Evolutionary conservation across 2,113 vertebrate genomes (phyloP).

Genomic region (Cranoglanis bouderius): DNA sequence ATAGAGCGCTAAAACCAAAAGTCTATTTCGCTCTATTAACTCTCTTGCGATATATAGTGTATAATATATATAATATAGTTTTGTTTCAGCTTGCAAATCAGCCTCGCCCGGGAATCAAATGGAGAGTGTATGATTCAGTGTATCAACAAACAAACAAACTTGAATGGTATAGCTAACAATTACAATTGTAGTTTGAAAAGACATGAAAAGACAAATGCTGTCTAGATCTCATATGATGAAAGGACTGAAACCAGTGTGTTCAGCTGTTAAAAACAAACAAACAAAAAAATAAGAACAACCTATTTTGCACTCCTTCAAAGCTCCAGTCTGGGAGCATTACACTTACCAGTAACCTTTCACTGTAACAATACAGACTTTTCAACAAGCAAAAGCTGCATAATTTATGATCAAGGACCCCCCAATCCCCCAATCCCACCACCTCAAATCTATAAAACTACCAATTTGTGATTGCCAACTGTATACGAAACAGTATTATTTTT

Average conservation of each 20-base stretch:
- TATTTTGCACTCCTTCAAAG: background rate
- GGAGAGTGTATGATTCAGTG: background rate
- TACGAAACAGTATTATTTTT: background rate
- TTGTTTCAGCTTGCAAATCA: background rate
- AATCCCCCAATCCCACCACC: too few species aligned
- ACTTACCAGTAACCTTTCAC: background rate
- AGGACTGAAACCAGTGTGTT: background rate
- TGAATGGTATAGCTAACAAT: background rate
- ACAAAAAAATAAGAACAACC: background rate
- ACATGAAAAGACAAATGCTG: background rate
- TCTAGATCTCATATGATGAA: background rate
- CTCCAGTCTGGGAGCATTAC: background rate
- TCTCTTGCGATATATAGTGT: background rate
- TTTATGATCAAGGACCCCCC: background rate
- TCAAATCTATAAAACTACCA: background rate
- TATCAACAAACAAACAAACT: background rate
- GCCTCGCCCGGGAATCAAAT: background rate
- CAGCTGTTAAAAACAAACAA: background rate
- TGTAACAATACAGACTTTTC: background rate
- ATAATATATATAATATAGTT: too few species aligned
- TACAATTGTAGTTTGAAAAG: background rate
- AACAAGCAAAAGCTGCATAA: background rate
- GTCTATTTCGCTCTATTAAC: background rate
- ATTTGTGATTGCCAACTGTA: background rate
- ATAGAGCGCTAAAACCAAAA: background rate